Conservation (phyloP, 1,140 invertebrate genomes). For the Venturia canescens region DNA sequence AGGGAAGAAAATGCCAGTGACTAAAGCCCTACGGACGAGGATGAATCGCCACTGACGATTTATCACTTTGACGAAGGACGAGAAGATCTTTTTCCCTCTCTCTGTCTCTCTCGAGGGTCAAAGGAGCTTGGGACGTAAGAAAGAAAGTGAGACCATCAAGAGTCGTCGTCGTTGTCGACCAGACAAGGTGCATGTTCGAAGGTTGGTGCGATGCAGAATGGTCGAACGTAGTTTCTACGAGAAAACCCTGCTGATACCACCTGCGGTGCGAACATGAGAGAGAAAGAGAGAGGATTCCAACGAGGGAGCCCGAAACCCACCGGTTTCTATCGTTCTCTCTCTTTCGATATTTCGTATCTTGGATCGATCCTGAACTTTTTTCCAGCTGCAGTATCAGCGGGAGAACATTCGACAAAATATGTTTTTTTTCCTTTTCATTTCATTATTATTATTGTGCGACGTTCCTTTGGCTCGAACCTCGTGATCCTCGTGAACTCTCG, state of each 20-base stretch:
- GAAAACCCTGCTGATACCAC: constrained; percentile 37
- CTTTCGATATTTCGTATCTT: constrained; percentile 18
- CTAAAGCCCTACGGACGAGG: constrained; percentile 36
- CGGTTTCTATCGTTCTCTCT: background rate
- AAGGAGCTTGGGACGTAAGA: constrained; percentile 1
- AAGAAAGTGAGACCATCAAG: constrained; percentile 26
- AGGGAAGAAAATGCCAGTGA: constrained; percentile 45
- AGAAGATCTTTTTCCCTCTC: background rate
- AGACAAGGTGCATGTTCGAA: background rate
- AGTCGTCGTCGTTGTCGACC: background rate
- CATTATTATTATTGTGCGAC: background rate
- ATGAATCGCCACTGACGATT: constrained; percentile 64
- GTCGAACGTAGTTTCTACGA: constrained; percentile 13
- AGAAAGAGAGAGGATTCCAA: constrained; percentile 24
- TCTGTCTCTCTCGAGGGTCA: constrained; percentile 40
- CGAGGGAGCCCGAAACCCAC: background rate
- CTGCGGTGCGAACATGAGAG: constrained; percentile 29
- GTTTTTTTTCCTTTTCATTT: constrained; percentile 9
- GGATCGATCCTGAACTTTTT: constrained; percentile 5
- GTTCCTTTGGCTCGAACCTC: background rate
- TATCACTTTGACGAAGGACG: constrained; percentile 58
- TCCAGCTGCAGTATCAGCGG: background rate
- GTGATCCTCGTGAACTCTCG: constrained; percentile 38
- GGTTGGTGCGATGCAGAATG: background rate
- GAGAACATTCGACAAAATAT: constrained; percentile 12